Evolutionary conservation across 2,797 vertebrate species (phyloP).

Genomic region (Moxostoma hubbsi): DNA sequence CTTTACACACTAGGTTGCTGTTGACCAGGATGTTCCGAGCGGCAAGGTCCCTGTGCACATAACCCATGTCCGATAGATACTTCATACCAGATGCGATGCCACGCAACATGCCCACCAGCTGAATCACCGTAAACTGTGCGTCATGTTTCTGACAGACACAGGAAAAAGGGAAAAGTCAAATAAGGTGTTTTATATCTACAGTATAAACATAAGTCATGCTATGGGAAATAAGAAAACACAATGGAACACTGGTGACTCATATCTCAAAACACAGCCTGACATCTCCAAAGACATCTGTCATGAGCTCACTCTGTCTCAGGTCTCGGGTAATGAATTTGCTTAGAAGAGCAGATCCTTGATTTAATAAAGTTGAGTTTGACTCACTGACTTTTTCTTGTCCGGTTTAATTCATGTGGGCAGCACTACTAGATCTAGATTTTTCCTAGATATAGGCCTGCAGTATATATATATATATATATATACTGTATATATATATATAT

Average conservation of each 20-base stretch:
- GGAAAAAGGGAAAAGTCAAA: constrained; percentile 20
- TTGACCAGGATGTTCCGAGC: constrained; percentile 89
- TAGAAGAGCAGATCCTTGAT: constrained; percentile 26
- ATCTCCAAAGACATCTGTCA: constrained; percentile 37
- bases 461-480: too few species aligned
- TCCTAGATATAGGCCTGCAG: too few species aligned
- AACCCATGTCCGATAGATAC: constrained; percentile 89
- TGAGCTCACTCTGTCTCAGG: constrained; percentile 34
- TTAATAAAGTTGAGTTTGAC: not conserved
- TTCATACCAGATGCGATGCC: constrained; percentile 89
- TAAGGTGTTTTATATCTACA: constrained; percentile 37
- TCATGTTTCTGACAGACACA: constrained; percentile 87
- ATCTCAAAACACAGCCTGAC: constrained; percentile 29
- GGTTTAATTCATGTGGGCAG: not conserved
- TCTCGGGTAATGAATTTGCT: constrained; percentile 12
- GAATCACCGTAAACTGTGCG: constrained; percentile 95
- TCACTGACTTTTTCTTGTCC: not conserved
- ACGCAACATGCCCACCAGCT: constrained; percentile 88
- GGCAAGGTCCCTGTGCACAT: constrained; percentile 85
- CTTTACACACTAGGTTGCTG: constrained; percentile 88
- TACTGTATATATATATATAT: too few species aligned
- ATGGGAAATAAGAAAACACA: constrained; percentile 31
- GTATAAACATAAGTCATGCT: constrained; percentile 29
- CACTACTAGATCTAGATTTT: not conserved
- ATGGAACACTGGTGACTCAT: constrained; percentile 44